A percentile compares a stretch with the other conserved stretches of the same genome.
Conservation (phyloP, 2,113 vertebrate genomes). For the Heterochromis multidens region DNA sequence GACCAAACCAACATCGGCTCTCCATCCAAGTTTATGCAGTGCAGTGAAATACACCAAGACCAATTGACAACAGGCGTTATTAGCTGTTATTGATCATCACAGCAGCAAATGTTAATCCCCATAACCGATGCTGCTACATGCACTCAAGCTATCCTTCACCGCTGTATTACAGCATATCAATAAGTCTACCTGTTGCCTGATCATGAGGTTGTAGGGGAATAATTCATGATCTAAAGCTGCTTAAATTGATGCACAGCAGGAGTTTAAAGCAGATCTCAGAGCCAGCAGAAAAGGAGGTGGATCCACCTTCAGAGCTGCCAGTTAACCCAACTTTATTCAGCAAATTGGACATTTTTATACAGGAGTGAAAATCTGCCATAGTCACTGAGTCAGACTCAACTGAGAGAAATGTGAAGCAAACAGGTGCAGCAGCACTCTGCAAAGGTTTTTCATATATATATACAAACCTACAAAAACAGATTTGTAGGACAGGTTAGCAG, state of each 20-base stretch:
- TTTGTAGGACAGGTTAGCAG: neutral
- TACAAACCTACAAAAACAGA: neutral
- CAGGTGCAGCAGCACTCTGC: neutral
- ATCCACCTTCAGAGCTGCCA: neutral
- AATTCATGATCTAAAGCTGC: slow-evolving; percentile 29
- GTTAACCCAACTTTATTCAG: neutral
- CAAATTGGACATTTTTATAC: neutral
- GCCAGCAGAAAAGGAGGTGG: neutral
- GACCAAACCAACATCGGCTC: neutral
- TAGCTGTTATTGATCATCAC: neutral
- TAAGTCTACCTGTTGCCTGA: slow-evolving; percentile 8
- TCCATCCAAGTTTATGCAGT: neutral
- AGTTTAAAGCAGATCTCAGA: neutral
- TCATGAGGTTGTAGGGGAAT: slow-evolving; percentile 1
- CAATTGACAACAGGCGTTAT: neutral
- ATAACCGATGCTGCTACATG: slow-evolving; percentile 37
- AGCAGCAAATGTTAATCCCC: slow-evolving; percentile 39
- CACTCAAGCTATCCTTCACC: slow-evolving; percentile 35
- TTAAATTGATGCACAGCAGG: neutral
- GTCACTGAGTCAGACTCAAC: neutral
- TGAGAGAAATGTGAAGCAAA: neutral
- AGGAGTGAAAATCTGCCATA: neutral
- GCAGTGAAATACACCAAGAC: neutral
- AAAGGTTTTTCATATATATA: neutral
- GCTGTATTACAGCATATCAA: slow-evolving; percentile 35